phyloP scores from a whole-genome alignment of 1,140 invertebrate genomes.

The Diprion similis region DNA sequence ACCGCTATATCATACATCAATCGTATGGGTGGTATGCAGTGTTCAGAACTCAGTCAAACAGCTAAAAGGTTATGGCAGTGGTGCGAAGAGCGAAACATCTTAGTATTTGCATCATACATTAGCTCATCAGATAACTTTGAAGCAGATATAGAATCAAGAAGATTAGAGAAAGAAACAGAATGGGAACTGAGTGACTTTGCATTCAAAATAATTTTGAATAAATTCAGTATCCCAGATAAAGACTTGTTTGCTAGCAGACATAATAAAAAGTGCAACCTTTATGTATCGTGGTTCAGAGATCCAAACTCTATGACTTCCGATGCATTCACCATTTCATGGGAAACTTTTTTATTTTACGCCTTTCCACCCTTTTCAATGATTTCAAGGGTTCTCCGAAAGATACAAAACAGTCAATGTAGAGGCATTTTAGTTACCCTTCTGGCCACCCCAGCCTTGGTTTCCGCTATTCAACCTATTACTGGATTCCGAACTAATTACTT shows the following conservation, averaged over 20 bases:
- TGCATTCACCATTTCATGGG: conserved; percentile 29
- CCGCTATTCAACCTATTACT: neutral
- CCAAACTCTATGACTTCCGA: conserved; percentile 28
- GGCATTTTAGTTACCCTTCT: no score
- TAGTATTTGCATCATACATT: conserved; percentile 47
- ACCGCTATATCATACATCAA: conserved; percentile 51
- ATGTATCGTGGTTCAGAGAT: conserved; percentile 33
- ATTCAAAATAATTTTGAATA: conserved; percentile 31
- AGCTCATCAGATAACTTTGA: conserved; percentile 42
- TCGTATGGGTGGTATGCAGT: conserved; percentile 43
- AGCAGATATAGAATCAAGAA: conserved; percentile 36
- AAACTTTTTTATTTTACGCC: no score
- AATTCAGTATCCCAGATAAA: conserved; percentile 32
- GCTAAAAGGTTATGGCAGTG: conserved; percentile 47
- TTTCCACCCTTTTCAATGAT: no score
- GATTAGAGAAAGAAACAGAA: conserved; percentile 33
- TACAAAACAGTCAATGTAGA: no score
- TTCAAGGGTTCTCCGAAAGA: no score
- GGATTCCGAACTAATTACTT: neutral
- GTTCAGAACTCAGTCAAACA: conserved; percentile 35
- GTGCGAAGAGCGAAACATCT: conserved; percentile 42
- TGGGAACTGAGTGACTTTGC: conserved; percentile 28
- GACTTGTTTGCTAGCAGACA: conserved; percentile 36
- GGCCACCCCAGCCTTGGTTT: neutral
- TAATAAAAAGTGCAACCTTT: conserved; percentile 37